Evolutionary conservation across 1,140 invertebrate genomes (phyloP), one percentile per base, ranked within the genome.

Genomic region (Plodia interpunctella): DNA sequence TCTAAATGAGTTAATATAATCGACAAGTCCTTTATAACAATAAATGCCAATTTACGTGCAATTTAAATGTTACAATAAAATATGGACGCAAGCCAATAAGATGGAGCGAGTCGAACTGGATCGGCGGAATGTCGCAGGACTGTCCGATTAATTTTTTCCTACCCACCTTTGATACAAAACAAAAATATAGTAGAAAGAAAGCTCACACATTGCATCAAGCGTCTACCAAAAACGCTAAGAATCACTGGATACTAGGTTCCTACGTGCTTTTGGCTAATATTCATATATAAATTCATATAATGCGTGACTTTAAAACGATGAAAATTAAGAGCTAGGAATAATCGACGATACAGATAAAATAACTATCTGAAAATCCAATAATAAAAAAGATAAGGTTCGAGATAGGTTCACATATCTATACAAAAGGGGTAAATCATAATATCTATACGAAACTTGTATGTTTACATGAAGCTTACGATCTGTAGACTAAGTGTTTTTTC

Each of bases 61-160:
- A 44, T 44, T 44, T 44, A 44, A 44, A 44, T 44, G 38, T 44
- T 44, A 44, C 38, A 44, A 17, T 44, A 44, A 44, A 44, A 44
- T 44, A 44, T 44, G 9, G 38, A 44, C 6, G 38, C 13, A 15
- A 44, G 38, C 13, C 38, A 44, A 44, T 44, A 44, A 44, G 38
- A 44, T 44, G 38, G 15, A 44, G 38, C 38, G 15, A 44, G 38
- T 44, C 38, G 38, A 44, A 44, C 38, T 44, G 38, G 38, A 44
- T 44, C 38, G 38, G 38, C 38, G 38, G 38, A 44, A 44, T 44
- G 38, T 44, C 38, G 38, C 38, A 44, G n/a, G 38, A 44, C 38
- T 44, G 38, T 44, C 38, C 38, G 38, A 44, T 44, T 44, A 44
- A 44, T 44, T 44, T 44, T 44, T 44, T 44, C 38, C n/a, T 44